Evolutionary conservation across 53 echinoderm and acorn worm species (phyloP).

Genomic region (Arbacia lixula): DNA sequence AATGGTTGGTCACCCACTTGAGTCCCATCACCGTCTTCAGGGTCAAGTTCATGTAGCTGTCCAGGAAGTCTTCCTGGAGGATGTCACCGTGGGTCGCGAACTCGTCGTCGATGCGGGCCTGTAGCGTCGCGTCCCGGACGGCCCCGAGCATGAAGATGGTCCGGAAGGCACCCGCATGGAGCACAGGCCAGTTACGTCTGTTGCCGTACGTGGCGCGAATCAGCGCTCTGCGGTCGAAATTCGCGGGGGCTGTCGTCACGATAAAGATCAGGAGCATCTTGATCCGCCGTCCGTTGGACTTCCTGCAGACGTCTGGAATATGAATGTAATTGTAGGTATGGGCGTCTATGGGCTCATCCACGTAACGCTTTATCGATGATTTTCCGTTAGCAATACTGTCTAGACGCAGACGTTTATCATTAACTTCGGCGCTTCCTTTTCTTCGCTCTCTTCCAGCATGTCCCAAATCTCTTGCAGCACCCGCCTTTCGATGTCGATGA

Average conservation of each 20-base stretch:
- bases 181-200: conserved; percentile 22
- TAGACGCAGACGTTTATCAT: neutral
- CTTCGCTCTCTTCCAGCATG: neutral
- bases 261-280: conserved; percentile 62
- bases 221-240: conserved; percentile 46
- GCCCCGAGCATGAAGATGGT: conserved; percentile 73
- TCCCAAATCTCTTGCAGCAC: neutral
- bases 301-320: conserved; percentile 45
- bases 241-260: conserved; percentile 64
- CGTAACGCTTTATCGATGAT: neutral
- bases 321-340: conserved; percentile 71
- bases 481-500: too few relatives aligned
- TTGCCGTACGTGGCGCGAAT: conserved; percentile 75
- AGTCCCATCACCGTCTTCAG: conserved; percentile 81
- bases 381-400: conserved; percentile 3
- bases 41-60: conserved; percentile 78
- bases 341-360: conserved; percentile 53
- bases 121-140: conserved; percentile 2
- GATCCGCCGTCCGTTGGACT: neutral
- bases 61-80: conserved; percentile 73
- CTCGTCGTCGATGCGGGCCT: conserved; percentile 55
- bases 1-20: conserved; percentile 68
- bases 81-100: conserved; percentile 52
- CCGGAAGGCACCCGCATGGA: neutral
- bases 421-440: neutral